Conservation (phyloP, 2,888 invertebrate species). For the Leucophenga montana region DNA sequence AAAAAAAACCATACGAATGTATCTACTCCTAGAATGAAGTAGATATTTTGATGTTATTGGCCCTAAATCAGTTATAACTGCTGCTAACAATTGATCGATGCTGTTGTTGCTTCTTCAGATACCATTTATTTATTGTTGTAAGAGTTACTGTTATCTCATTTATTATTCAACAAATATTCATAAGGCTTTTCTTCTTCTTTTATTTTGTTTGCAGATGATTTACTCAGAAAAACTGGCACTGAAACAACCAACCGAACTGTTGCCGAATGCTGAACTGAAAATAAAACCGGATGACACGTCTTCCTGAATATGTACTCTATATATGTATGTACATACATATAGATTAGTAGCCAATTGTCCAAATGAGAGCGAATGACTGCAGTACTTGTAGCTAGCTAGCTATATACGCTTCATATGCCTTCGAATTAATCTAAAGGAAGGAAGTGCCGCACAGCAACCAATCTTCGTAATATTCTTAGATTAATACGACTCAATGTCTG, state of each 20-base stretch:
- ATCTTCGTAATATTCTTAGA: no score
- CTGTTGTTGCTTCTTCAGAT: background rate
- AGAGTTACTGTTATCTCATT: background rate
- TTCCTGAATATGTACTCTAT: background rate
- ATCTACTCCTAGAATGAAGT: no score
- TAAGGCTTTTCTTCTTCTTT: background rate
- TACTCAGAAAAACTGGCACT: background rate
- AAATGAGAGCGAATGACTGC: no score
- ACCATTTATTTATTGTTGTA: background rate
- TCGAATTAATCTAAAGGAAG: no score
- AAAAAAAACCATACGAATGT: no score
- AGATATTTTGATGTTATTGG: no score
- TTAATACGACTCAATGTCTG: constrained; percentile 11
- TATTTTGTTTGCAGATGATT: constrained; percentile 24
- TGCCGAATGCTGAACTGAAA: background rate
- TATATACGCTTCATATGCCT: no score
- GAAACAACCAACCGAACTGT: background rate
- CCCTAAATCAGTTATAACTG: no score
- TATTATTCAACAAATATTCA: background rate
- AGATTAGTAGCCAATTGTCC: no score
- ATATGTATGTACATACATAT: no score
- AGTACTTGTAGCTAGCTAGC: no score
- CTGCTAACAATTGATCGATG: background rate
- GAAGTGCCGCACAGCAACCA: no score
- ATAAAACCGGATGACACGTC: background rate